A percentile compares a stretch with the other conserved stretches of the same genome.
Evolutionary conservation across 2,113 vertebrate species (phyloP).

Genomic region (Takifugu flavidus): DNA sequence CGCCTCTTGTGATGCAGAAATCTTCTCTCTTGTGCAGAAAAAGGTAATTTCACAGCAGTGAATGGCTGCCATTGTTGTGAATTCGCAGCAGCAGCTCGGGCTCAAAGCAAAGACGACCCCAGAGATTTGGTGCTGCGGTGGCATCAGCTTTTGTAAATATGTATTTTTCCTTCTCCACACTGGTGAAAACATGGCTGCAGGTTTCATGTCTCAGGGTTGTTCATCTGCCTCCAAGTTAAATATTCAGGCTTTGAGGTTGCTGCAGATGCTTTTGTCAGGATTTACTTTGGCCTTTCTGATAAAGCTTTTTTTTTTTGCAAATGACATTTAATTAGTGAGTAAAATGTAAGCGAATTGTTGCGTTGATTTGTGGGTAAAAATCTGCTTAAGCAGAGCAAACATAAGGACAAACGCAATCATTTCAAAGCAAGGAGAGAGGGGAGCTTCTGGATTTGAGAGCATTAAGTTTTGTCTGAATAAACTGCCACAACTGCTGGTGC

Average conservation of each 20-base stretch:
- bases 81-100: neutral
- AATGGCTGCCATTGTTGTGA: constrained; percentile 16
- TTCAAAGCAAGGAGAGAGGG: no score
- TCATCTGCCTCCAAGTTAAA: no score
- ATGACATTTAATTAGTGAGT: neutral
- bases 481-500: no score
- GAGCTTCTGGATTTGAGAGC: no score
- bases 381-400: neutral
- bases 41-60: constrained; percentile 26
- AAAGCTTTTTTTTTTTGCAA: neutral
- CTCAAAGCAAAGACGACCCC: constrained; percentile 6
- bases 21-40: constrained; percentile 26
- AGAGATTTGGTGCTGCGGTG: constrained; percentile 6
- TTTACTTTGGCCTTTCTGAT: no score
- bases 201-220: no score
- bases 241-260: no score
- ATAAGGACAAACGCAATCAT: neutral
- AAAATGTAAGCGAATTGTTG: neutral
- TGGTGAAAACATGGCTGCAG: no score
- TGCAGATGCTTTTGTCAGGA: no score
- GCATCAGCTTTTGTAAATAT: constrained; percentile 5
- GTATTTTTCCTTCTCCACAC: neutral
- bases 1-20: constrained; percentile 39
- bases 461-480: no score
- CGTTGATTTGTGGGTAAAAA: neutral